Evolutionary conservation across 2,888 invertebrate species (phyloP), one percentile per base, ranked within the genome.

Genomic region (Ormia ochracea): DNA sequence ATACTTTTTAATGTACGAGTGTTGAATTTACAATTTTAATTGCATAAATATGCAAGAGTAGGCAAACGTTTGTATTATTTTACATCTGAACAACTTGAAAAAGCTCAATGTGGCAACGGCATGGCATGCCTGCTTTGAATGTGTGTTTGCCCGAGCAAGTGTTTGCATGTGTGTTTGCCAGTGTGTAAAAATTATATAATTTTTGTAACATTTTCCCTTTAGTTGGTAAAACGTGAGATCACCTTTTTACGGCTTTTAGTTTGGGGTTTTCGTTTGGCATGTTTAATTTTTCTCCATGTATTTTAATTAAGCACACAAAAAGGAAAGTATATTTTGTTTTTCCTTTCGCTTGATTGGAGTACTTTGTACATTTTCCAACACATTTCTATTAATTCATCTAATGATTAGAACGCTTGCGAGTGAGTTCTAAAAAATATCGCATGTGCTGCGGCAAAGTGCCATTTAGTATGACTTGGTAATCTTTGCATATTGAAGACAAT

Each of bases 21-120:
- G 79, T 84, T 84, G 85, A 84, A 87, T 87, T 86, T 87, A 85
- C 87, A 87, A 87, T 87, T 87, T 87, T 87, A 87, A 86, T 87
- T 87, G 87, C 87, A 87, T 87, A 87, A 87, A 86, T 85, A 86
- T 85, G 85, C 85, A 84, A 82, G 81, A 83, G 82, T 80, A 76
- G 76, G 61, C 80, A 80, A 76, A 80, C 72, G 72, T 76, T 76
- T 76, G 72, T 63, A 63, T 76, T 48, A 33, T 74, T 59, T 61
- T 52, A 54, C 33, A 72, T 59, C 54, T 70, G 48, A 31, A 33
- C 48, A 45, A 33, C 33, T 54, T 61, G 31, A 43, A 26, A 21
- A 6, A 41, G 21, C 50, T 61, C 7, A 45, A 26, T 58, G 45
- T 58, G 26, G 17, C n/a, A 43, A 33, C 10, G n/a, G 31, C 45